Base-by-base conservation (phyloP, 2,113 vertebrate species). In the Oncorhynchus nerka region DNA sequence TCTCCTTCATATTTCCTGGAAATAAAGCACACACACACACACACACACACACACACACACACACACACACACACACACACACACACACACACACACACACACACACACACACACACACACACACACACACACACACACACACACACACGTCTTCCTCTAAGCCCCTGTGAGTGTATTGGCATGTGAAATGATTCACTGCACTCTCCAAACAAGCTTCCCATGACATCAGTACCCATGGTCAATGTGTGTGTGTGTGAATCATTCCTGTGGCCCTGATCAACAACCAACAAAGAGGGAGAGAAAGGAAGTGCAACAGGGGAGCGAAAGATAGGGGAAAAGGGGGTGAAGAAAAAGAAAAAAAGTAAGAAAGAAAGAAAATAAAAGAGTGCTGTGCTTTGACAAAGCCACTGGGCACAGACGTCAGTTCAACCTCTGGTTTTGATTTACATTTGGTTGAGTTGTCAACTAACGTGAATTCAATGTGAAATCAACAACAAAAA, bases 1-100 rank as follows among this genome's bases (percentile, higher is more conserved):
- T 70, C 24, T 78, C 16, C 13, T 16, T 34, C 55, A 26, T 57
- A n/a, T 8, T 85, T 84, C 59, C 77, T 83, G 80, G 73, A 83
- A 24, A 62, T 13, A 22, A 22, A 62, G 59, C 61, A 66, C 49
- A 20, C 49, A 55, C 12, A 15, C 49, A 15, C 49, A 19, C 49
- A 55, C 49, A 5, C 49, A 51, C 49, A 16, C 49, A 24, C 49
- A 70, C 45, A 66, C 45, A 55, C 68, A 67, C 28, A 62, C 57
- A 55, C n/a, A 66, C 55, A 61, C 34, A 71, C 68, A 64, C 68
- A 9, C 30, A 72, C 13, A 68, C 72, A 76, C 65, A 71, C 59
- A 3, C 61, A 49, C 34, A 48, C n/a, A 20, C 49, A 64, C 11
- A 4, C 12, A 13, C 49, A 16, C 49, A 55, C 49, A 4, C 49